phyloP scores from a whole-genome alignment of 1,140 invertebrate species.

The Aphelinus atriplicis region DNA sequence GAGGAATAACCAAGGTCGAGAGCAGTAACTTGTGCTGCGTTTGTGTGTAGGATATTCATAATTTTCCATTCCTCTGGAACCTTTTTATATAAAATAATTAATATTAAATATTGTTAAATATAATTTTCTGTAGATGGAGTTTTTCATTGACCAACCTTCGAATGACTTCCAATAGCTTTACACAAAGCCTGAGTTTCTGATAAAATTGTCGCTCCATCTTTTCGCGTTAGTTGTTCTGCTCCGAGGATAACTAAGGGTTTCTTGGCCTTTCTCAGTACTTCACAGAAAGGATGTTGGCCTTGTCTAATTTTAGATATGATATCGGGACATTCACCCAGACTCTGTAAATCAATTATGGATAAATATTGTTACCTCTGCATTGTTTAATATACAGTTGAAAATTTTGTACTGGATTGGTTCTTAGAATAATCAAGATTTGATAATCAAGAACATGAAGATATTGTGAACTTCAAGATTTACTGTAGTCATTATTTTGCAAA shows the following conservation, averaged over 20 bases:
- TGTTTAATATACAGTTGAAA: too few species aligned
- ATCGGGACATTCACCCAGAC: slow-evolving; percentile 83
- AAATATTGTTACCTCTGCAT: too few species aligned
- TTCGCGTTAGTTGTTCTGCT: slow-evolving; percentile 80
- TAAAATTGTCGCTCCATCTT: slow-evolving; percentile 83
- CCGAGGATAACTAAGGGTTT: slow-evolving; percentile 93
- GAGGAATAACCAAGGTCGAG: slow-evolving; percentile 94
- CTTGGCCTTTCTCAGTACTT: slow-evolving; percentile 82
- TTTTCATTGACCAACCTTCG: slow-evolving; percentile 49
- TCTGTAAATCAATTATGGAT: slow-evolving; percentile 60
- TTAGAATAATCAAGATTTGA: too few species aligned
- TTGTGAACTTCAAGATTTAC: too few species aligned
- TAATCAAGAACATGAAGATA: too few species aligned
- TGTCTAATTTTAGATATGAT: slow-evolving; percentile 78
- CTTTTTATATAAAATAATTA: slow-evolving; percentile 42
- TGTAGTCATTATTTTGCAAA: too few species aligned
- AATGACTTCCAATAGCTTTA: slow-evolving; percentile 64
- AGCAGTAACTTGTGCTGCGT: slow-evolving; percentile 93
- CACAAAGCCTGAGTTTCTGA: slow-evolving; percentile 80
- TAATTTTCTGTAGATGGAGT: too few species aligned
- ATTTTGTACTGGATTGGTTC: too few species aligned
- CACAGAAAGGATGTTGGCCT: slow-evolving; percentile 80
- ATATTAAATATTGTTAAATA: slow-evolving; percentile 12
- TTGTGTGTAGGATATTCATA: slow-evolving; percentile 91
- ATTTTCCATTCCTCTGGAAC: slow-evolving; percentile 75